phyloP scores from a whole-genome alignment of 2,888 invertebrate genomes.

The Yponomeuta malinellus region DNA sequence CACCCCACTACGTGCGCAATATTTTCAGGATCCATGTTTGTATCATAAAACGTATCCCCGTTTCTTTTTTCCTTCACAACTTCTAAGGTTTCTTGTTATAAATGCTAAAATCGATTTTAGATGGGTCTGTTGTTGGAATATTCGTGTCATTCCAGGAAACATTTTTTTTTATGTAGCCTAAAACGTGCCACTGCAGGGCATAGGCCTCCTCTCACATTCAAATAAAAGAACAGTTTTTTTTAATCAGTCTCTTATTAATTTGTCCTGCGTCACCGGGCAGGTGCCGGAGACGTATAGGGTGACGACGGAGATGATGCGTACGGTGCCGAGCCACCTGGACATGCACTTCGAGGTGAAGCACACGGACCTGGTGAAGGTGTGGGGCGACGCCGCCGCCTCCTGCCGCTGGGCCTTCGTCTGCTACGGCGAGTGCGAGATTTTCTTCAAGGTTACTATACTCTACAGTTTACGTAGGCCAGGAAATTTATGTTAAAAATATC shows the following conservation, averaged over 20 bases:
- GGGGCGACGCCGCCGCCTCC: slow-evolving; percentile 61
- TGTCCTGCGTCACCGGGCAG: slow-evolving; percentile 26
- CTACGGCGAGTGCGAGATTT: slow-evolving; percentile 56
- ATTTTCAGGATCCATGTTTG: no score
- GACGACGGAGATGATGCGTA: slow-evolving; percentile 46
- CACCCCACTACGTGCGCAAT: no score
- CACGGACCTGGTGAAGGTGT: slow-evolving; percentile 53
- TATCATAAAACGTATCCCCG: no score
- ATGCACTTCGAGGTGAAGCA: slow-evolving; percentile 59
- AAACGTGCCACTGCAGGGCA: no score
- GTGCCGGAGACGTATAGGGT: slow-evolving; percentile 52
- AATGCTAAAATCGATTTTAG: no score
- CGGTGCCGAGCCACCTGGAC: slow-evolving; percentile 54
- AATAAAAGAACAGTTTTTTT: no score
- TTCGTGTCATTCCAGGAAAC: no score
- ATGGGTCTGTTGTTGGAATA: no score
- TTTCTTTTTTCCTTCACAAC: background rate
- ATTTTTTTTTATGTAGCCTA: no score
- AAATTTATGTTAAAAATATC: no score
- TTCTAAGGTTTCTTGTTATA: background rate
- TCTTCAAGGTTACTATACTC: slow-evolving; percentile 40
- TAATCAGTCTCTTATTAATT: background rate
- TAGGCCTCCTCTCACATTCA: no score
- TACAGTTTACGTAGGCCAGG: background rate
- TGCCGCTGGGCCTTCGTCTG: slow-evolving; percentile 56